Evolutionary conservation across 2,888 invertebrate genomes (phyloP).

Genomic region (Ochropleura leucogaster): DNA sequence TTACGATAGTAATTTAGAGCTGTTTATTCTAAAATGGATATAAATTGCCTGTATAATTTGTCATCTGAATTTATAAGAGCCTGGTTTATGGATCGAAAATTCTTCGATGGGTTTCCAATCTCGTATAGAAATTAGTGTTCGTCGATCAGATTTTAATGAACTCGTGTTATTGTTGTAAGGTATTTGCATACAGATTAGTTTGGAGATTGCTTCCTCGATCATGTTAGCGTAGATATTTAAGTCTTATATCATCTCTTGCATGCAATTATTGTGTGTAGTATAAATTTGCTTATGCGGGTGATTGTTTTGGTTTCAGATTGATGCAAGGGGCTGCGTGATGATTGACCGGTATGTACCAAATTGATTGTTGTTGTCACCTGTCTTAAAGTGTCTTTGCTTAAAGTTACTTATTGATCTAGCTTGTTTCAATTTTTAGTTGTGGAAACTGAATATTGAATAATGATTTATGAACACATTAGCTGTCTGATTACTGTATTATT

Average conservation of each 20-base stretch:
- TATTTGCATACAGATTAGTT: slow-evolving; percentile 87
- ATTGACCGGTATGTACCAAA: slow-evolving; percentile 46
- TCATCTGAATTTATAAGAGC: slow-evolving; percentile 68
- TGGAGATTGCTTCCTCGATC: slow-evolving; percentile 79
- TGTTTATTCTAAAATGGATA: slow-evolving; percentile 71
- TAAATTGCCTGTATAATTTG: slow-evolving; percentile 70
- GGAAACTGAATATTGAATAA: not conserved
- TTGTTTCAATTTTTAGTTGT: not conserved
- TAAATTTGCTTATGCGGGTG: not conserved
- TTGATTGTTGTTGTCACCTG: not conserved
- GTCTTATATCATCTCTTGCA: slow-evolving; percentile 61
- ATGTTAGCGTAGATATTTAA: slow-evolving; percentile 67
- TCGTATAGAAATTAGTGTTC: slow-evolving; percentile 61
- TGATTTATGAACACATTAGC: not conserved
- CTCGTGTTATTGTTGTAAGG: slow-evolving; percentile 73
- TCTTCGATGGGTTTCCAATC: slow-evolving; percentile 41
- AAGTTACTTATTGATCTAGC: not conserved
- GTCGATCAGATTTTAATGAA: slow-evolving; percentile 62
- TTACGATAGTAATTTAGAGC: slow-evolving; percentile 72
- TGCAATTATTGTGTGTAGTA: slow-evolving; percentile 19
- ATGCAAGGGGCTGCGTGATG: slow-evolving; percentile 52
- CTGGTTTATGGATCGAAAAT: slow-evolving; percentile 59
- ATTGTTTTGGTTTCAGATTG: slow-evolving; percentile 56
- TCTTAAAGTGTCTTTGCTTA: not conserved
- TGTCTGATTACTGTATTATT: not conserved